Percentiles rank a stretch among this genome's conserved stretches.
Evolutionary conservation across 2,797 vertebrate genomes (phyloP).

Genomic region (Parauchenoglanis ngamensis): DNA sequence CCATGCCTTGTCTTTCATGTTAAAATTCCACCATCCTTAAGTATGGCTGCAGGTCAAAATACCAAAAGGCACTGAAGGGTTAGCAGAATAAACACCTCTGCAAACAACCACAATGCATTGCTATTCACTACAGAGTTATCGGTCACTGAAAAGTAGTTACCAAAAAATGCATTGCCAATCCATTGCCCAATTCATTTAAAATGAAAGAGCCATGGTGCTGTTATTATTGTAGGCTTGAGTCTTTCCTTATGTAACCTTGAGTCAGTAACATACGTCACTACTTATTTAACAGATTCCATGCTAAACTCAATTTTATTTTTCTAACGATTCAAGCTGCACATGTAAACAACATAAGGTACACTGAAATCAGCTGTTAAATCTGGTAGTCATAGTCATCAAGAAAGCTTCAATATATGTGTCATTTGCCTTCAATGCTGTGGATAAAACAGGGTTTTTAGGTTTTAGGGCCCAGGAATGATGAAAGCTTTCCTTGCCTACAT

Average conservation of each 20-base stretch:
- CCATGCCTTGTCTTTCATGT: slow-evolving; percentile 38
- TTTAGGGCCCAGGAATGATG: slow-evolving; percentile 55
- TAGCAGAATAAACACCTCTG: not conserved
- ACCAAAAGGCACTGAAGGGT: not conserved
- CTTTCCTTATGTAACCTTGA: not conserved
- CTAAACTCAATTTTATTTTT: slow-evolving; percentile 30
- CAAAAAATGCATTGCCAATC: not conserved
- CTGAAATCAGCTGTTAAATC: not conserved
- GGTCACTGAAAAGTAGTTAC: not conserved
- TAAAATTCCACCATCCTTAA: not conserved
- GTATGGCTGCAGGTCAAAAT: slow-evolving; percentile 21
- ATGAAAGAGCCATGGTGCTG: too few species aligned
- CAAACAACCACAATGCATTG: not conserved
- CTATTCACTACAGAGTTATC: not conserved
- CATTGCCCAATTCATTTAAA: not conserved
- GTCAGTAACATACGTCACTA: not conserved
- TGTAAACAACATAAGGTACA: not conserved
- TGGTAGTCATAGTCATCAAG: not conserved
- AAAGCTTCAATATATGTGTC: slow-evolving; percentile 44
- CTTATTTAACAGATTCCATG: slow-evolving; percentile 1
- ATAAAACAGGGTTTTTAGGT: slow-evolving; percentile 50
- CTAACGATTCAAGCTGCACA: not conserved
- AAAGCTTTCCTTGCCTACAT: slow-evolving; percentile 59
- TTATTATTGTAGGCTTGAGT: not conserved
- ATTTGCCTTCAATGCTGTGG: slow-evolving; percentile 55